Base-by-base conservation (phyloP, 1,140 invertebrate species). In the Formica exsecta region DNA sequence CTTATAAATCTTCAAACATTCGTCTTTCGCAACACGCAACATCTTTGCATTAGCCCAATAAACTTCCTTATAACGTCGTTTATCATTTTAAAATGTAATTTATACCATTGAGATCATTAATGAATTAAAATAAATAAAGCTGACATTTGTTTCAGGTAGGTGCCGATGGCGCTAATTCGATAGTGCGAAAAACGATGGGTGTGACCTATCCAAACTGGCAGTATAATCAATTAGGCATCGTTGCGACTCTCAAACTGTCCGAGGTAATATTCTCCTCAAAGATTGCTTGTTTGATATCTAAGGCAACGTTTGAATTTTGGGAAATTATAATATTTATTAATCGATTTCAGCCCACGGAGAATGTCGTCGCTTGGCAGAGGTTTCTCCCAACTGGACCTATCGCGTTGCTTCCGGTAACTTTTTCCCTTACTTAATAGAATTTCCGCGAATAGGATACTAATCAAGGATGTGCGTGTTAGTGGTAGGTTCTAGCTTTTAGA, bases 281-380 rank as follows among this genome's bases (percentile, higher is more conserved):
- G 19, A 44, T 70, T n/a, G 9, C 22, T 22, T 6, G 9, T 64
- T 84, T 57, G 22, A 32, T 70, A 75, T 29, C 65, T 19, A 73
- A 19, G 32, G 2, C 8, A 9, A 51, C 44, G 2, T 32, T 16
- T 66, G 62, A 64, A 54, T 44, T 6, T 38, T 6, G 22, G 5
- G 48, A 32, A 32, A 44, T 75, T 76, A 61, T 44, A 66, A 62
- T 5, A 38, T 6, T 66, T 71, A 9, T 66, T 44, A 86, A 48
- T 61, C 41, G 36, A 36, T 96, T 96, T 66, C 93, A 97, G 97
- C 95, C 96, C 59, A 95, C 94, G 32, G 96, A 97, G 84, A 99
- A 99, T 94, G 96, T 96, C 54, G 97, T 98, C 48, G 99, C 99
- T 0, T 99, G 99, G 98, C 99, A 99, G 94, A 96, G 98, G 86